Evolutionary conservation across 2,113 vertebrate genomes (phyloP).

Genomic region (Arvicanthis niloticus): DNA sequence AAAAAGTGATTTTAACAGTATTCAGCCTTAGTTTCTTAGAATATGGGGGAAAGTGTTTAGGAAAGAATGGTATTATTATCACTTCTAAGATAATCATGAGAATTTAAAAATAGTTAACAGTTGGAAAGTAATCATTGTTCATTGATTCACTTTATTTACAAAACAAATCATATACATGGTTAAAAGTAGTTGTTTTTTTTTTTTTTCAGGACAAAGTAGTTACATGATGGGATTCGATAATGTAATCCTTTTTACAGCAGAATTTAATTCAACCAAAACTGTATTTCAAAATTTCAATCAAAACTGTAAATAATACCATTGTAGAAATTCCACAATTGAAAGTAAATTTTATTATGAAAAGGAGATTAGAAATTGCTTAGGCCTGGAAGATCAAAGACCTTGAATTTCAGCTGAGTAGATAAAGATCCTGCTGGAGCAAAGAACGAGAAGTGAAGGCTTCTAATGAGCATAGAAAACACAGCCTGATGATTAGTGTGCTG

Average conservation of each 20-base stretch:
- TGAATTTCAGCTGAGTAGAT: neutral
- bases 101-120: neutral
- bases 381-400: neutral
- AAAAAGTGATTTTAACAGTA: neutral
- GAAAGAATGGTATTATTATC: neutral
- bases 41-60: neutral
- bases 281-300: too few species aligned
- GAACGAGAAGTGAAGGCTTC: neutral
- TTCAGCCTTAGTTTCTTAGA: neutral
- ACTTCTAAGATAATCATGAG: neutral
- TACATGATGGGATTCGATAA: neutral
- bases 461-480: neutral
- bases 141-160: neutral
- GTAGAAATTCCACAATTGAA: neutral
- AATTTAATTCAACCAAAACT: conserved; percentile 54
- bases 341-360: conserved; percentile 14
- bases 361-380: neutral
- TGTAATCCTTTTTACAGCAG: neutral
- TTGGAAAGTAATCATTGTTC: neutral
- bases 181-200: neutral
- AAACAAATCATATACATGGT: neutral
- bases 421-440: neutral
- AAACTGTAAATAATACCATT: neutral
- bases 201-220: too few species aligned
- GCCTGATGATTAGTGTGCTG: neutral